A percentile compares a stretch with the other conserved stretches of the same genome.
These are phyloP conservation scores for Grammomys dolichurus DNA, from an alignment of 2,113 vertebrate species.

Conservation along the genomic window DNA sequence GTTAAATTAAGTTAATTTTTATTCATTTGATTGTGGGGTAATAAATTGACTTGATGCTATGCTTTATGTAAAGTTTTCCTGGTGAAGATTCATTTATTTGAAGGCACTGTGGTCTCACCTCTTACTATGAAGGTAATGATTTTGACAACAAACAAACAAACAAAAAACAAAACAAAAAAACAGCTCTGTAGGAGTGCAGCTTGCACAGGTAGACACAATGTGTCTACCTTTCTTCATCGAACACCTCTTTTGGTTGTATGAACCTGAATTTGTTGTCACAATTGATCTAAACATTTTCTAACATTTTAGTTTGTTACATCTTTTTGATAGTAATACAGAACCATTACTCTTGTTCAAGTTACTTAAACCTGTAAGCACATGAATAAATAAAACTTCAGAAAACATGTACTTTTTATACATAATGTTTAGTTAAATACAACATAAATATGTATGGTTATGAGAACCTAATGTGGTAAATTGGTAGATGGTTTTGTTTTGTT, in stretches of 20 bases:
- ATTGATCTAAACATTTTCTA: background rate
- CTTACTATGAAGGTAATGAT: conserved; percentile 57
- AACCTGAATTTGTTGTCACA: conserved; percentile 15
- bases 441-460: background rate
- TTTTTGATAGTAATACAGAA: background rate
- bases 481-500: conserved; percentile 10
- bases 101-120: conserved; percentile 46
- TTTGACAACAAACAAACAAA: background rate
- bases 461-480: background rate
- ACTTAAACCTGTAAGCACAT: conserved; percentile 9
- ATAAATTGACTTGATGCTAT: conserved; percentile 61
- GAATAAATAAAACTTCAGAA: conserved; percentile 36
- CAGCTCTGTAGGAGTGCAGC: conserved; percentile 57
- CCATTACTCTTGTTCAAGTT: background rate
- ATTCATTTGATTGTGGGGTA: conserved; percentile 64
- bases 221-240: background rate
- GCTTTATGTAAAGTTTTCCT: conserved; percentile 50
- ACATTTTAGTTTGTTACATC: background rate
- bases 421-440: background rate
- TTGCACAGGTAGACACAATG: conserved; percentile 65
- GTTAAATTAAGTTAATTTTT: conserved; percentile 64
- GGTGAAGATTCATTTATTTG: conserved; percentile 16
- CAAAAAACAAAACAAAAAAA: conserved; percentile 50
- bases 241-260: background rate
- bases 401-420: background rate